Evolutionary conservation across 2,797 vertebrate species (phyloP), one percentile per base, ranked within the genome.

Genomic region (Tokudaia tokunoshimensis): DNA sequence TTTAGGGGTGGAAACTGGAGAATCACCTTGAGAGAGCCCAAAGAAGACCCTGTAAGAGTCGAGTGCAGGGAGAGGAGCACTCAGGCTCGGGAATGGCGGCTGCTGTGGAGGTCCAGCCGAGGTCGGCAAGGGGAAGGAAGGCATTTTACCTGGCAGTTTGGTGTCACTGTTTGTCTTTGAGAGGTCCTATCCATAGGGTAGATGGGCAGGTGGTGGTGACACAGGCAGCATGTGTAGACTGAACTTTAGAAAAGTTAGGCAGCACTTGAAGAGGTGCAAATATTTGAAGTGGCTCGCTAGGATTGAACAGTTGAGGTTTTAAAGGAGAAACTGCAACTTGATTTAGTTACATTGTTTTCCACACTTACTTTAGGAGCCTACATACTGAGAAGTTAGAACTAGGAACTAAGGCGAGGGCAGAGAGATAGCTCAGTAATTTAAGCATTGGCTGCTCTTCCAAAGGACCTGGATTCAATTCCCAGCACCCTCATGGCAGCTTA

Each of bases 231-330:
- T 57, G 4, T 74, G 1, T 61, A 41, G 29, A 50, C 14, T 93
- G 63, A 83, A 44, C 63, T 94, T 92, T 84, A 37, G 89, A 87
- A 65, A 89, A 86, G 37, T 55, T 50, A 92, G 78, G 52, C 75
- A 94, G 12, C 70, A 24, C 91, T 72, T 41, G 78, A 97, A 97
- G 89, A 96, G 57, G 55, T 82, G 14, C 2, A 85, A 75, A 91
- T 75, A 89, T 97, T 96, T 92, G 70, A 70, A 97, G 70, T 92
- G 59, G 41, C 52, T 94, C 0, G 74, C 78, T 92, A 4, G 93
- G 85, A 44, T 81, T 94, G n/a, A 95, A 93, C 63, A 94, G 88
- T 81, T n/a, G 90, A 70, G 55, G 47, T 57, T 96, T 96, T 92
- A 93, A 79, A 96, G 95, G 65, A 92, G 79, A 97, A 91, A 81